These are phyloP conservation scores for Tetranychus piercei DNA, from an alignment of 2,888 invertebrate genomes.

Conservation along the genomic window DNA sequence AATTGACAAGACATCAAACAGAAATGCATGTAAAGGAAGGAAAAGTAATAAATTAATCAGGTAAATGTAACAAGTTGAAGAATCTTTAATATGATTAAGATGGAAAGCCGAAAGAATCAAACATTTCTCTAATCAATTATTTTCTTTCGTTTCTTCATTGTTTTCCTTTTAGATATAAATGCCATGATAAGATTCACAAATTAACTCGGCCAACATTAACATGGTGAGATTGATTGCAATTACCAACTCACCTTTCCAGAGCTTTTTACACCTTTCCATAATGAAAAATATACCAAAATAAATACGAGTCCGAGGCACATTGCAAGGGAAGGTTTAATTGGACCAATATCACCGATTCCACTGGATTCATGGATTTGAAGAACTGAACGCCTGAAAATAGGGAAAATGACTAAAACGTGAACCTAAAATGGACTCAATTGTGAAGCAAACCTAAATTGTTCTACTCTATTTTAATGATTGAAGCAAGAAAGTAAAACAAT, in stretches of 20 bases:
- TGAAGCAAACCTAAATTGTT: neutral
- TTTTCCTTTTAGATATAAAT: too few relatives aligned
- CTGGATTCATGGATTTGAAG: conserved; percentile 52
- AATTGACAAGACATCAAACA: neutral
- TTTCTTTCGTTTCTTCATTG: too few relatives aligned
- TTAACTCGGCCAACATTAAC: too few relatives aligned
- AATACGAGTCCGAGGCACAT: conserved; percentile 77
- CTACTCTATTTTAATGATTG: too few relatives aligned
- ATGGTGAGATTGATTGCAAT: neutral
- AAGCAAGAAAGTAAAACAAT: too few relatives aligned
- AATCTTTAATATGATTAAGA: neutral
- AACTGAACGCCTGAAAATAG: conserved; percentile 51
- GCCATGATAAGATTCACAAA: too few relatives aligned
- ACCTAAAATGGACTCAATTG: neutral
- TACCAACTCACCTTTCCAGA: conserved; percentile 57
- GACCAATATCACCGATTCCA: conserved; percentile 68
- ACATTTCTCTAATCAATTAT: too few relatives aligned
- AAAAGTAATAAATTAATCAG: neutral
- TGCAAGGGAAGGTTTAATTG: conserved; percentile 69
- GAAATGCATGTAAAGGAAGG: neutral
- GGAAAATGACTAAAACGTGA: neutral
- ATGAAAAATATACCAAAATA: conserved; percentile 76
- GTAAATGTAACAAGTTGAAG: neutral
- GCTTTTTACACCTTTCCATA: conserved; percentile 84
- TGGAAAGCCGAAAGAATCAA: too few relatives aligned